Evolutionary conservation across 2,888 invertebrate species (phyloP), one percentile per base, ranked within the genome.

Genomic region (Eristalis pertinax): DNA sequence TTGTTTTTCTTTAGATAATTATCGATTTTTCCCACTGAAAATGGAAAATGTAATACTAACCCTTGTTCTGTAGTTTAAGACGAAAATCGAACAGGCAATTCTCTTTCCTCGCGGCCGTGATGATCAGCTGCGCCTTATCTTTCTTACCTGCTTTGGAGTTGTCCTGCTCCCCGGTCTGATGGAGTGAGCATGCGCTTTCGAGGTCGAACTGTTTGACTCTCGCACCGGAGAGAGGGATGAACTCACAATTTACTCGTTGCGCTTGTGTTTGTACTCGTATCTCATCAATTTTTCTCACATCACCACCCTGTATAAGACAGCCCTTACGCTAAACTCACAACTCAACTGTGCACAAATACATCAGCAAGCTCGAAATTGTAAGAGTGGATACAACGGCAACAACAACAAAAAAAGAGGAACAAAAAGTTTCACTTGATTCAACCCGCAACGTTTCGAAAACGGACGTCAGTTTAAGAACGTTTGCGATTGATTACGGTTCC

Each of bases 91-190:
- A 85, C 63, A 58, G 68, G 26, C 67, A 84, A 29, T 70, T 72
- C 35, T 56, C 72, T 77, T 58, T 43, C 68, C 76, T 73, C 64
- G 69, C 29, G 58, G 35, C 65, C 74, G 82, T 50, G 70, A 62
- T 75, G 86, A 86, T 86, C 83, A 86, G 83, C 86, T 86, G 83
- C 86, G 86, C 86, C 78, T 86, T 78, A 74, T 83, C 73, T 74
- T 82, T 78, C 70, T 70, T 83, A 83, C 83, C 83, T 86, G 77
- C 74, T 83, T 83, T 86, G 74, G 74, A 75, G 78, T 86, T 83
- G 74, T 75, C 65, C 74, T 86, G 50, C 67, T 86, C 86, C 82
- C 78, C 83, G 64, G 82, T 19, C 65, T 83, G 60, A 50, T 50
- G 26, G 69, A 86, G 62, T 74, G 83, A 60, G 70, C 83, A 86